Evolutionary conservation across 2,888 invertebrate species (phyloP).

Genomic region (Geotrupes spiniger): DNA sequence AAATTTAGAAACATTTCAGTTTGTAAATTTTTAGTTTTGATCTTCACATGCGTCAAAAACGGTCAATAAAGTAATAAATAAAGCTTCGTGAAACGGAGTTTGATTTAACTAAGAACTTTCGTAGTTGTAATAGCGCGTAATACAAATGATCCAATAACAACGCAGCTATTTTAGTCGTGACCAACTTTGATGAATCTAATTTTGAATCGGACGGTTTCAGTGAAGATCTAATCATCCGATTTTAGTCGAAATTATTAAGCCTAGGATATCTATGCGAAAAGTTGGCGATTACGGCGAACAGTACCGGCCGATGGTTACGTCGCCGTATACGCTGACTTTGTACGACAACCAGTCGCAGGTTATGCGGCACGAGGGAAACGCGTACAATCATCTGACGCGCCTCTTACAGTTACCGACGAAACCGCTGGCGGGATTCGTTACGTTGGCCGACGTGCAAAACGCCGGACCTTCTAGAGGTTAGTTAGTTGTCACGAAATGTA

Average conservation of each 20-base stretch:
- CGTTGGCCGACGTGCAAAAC: conserved; percentile 56
- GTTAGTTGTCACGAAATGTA: neutral
- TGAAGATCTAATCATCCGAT: no score
- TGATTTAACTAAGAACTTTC: no score
- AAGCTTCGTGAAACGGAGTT: no score
- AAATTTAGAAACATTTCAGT: no score
- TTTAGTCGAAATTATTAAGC: conserved; percentile 67
- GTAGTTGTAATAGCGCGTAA: no score
- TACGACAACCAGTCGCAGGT: conserved; percentile 66
- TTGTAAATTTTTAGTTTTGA: no score
- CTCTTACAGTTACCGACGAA: conserved; percentile 67
- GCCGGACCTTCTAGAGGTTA: conserved; percentile 44
- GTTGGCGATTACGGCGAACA: conserved; percentile 57
- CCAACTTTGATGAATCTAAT: no score
- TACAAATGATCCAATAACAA: no score
- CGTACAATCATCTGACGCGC: conserved; percentile 51
- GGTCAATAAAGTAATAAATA: no score
- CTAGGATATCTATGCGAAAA: conserved; percentile 58
- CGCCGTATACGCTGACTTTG: conserved; percentile 62
- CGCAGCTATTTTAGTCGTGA: no score
- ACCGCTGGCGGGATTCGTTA: conserved; percentile 54
- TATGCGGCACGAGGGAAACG: conserved; percentile 56
- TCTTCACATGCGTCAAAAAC: no score
- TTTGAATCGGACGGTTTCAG: no score
- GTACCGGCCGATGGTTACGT: conserved; percentile 65